These are phyloP conservation scores for Cheilosia grossa DNA, from an alignment of 2,888 invertebrate species.

Conservation along the genomic window DNA sequence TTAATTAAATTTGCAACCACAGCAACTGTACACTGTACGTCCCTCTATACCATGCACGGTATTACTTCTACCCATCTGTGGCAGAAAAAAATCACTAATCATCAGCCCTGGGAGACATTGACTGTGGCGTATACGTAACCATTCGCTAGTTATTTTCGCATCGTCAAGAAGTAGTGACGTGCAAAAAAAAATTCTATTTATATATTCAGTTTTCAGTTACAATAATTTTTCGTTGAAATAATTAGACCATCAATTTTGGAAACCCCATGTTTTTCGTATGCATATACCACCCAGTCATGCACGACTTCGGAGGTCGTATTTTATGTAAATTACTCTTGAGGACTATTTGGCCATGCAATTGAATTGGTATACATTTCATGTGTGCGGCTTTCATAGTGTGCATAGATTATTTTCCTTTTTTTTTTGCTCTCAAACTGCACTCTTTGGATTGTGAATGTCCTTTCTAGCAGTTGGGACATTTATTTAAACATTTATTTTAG, in stretches of 20 bases:
- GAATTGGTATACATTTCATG: slow-evolving; percentile 45
- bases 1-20: slow-evolving; percentile 19
- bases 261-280: slow-evolving; percentile 78
- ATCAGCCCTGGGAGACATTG: slow-evolving; percentile 6
- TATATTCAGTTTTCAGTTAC: slow-evolving; percentile 15
- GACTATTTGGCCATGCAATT: slow-evolving; percentile 59
- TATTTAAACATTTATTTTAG: slow-evolving; percentile 57
- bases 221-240: slow-evolving; percentile 74
- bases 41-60: background rate
- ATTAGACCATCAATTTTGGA: slow-evolving; percentile 83
- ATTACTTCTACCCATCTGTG: no score
- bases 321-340: slow-evolving; percentile 54
- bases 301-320: slow-evolving; percentile 21
- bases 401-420: background rate
- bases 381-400: background rate
- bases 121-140: slow-evolving; percentile 8
- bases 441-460: slow-evolving; percentile 37
- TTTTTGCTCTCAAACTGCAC: slow-evolving; percentile 9
- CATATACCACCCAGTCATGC: slow-evolving; percentile 20
- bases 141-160: slow-evolving; percentile 4
- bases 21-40: background rate
- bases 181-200: no score
- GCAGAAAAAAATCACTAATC: background rate
- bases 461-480: slow-evolving; percentile 52
- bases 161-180: background rate